Evolutionary conservation across 2,113 vertebrate species (phyloP).

Genomic region (Myiozetetes cayanensis): DNA sequence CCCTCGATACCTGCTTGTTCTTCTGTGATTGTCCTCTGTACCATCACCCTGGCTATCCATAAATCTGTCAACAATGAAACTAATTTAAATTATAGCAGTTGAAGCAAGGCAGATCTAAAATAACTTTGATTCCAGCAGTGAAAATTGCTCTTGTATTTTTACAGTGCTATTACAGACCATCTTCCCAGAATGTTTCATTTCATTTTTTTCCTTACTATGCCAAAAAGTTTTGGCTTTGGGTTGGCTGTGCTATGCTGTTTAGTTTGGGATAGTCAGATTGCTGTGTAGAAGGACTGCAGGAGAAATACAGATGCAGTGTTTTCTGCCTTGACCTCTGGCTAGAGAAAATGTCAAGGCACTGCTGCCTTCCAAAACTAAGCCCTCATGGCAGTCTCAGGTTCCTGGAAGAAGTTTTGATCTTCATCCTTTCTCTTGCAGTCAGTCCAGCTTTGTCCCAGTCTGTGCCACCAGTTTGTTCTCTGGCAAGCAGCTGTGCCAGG

Average conservation of each 20-base stretch:
- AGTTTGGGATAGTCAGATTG: not conserved
- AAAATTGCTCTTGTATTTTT: slow-evolving; percentile 28
- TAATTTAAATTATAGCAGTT: not conserved
- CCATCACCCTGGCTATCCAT: not conserved
- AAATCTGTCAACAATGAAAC: not conserved
- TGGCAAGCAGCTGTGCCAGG: not conserved
- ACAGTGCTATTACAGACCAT: not conserved
- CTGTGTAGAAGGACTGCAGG: not conserved
- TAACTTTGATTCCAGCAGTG: not conserved
- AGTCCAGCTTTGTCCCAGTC: not conserved
- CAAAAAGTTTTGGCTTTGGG: not conserved
- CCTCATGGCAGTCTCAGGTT: not conserved
- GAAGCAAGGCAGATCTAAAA: slow-evolving; percentile 8
- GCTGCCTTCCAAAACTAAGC: not conserved
- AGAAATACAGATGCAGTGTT: not conserved
- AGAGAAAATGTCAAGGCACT: not conserved
- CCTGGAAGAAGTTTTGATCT: not conserved
- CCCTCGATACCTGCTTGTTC: not conserved
- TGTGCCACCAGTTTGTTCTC: not conserved
- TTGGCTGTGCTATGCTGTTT: not conserved
- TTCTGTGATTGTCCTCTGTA: not conserved
- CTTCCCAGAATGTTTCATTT: not conserved
- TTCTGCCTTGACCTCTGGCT: not conserved
- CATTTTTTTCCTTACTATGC: not conserved
- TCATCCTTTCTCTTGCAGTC: not conserved